A percentile compares a stretch with the other conserved stretches of the same genome.
These are phyloP conservation scores for Mythimna ferrago DNA, from an alignment of 2,888 invertebrate species.

Conservation along the genomic window DNA sequence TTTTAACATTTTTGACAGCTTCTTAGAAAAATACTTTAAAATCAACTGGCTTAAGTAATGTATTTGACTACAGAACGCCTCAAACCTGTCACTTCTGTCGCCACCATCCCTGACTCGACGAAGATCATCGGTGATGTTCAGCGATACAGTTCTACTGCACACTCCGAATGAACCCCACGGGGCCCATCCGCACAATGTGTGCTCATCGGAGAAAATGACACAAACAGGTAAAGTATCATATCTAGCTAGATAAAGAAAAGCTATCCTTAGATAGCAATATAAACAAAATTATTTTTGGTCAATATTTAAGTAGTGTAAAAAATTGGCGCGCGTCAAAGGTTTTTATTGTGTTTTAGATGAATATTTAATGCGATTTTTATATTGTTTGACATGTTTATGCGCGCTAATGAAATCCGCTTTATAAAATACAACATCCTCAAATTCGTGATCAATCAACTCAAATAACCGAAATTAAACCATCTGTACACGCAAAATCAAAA, in stretches of 20 bases:
- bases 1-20: no score
- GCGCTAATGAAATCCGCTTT: slow-evolving; percentile 1
- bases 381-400: background rate
- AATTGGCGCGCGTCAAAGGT: background rate
- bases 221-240: slow-evolving; percentile 92
- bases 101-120: slow-evolving; percentile 94
- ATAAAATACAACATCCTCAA: background rate
- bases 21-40: background rate
- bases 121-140: slow-evolving; percentile 97
- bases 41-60: background rate
- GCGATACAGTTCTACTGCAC: slow-evolving; percentile 95
- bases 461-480: background rate
- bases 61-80: slow-evolving; percentile 90
- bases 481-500: background rate
- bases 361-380: background rate
- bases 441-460: background rate
- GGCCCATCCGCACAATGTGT: slow-evolving; percentile 90
- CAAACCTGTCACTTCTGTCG: slow-evolving; percentile 93
- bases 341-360: background rate
- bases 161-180: slow-evolving; percentile 79
- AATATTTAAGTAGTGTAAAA: background rate
- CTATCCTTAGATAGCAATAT: background rate
- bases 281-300: background rate
- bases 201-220: slow-evolving; percentile 97
- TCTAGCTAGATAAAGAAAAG: no score